Base-by-base conservation (phyloP, 2,113 vertebrate species). In the Nothoprocta perdicaria region DNA sequence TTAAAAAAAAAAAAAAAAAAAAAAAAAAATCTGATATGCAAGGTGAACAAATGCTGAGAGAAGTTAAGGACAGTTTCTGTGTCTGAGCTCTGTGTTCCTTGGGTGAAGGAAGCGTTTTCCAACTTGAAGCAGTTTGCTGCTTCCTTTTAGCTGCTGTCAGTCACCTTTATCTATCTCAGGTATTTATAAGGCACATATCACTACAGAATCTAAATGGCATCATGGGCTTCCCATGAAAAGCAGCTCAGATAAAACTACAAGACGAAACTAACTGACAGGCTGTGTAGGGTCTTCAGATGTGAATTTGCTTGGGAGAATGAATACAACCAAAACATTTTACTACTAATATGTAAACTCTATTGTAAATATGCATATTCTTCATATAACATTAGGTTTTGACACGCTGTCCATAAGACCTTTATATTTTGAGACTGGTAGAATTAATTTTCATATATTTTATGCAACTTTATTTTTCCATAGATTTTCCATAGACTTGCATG, bases 391-490 rank as follows among this genome's bases (percentile, higher is more conserved):
- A 45, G 66, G 14, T 86, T 93, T 46, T 84, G 72, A 41, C 43
- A 83, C 72, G 43, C 61, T 95, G 76, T 89, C 60, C 35, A 29
- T 48, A 90, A 84, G 86, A 66, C 67, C 87, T 78, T 83, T 63
- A 46, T 90, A 58, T 80, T 93, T 92, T 82, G n/a, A 89, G 67
- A 71, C 29, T 24, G 45, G 41, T 26, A 53, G 38, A 86, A 77
- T 92, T 62, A 61, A 79, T 92, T 93, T 90, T 92, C 29, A 58
- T 79, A 7, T 81, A 66, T 92, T 92, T 88, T n/a, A 41, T 86
- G 60, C 52, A 83, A n/a, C 84, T 80, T 3, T 74, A 58, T 88
- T 84, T 92, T 84, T 72, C 81, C 86, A 86, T 63, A 22, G 35
- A 7, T 72, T 86, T 88, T 65, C 14, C 38, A 53, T 26, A 68